Evolutionary conservation across 2,888 invertebrate genomes (phyloP), one percentile per base, ranked within the genome.

Genomic region (Pollenia labialis): DNA sequence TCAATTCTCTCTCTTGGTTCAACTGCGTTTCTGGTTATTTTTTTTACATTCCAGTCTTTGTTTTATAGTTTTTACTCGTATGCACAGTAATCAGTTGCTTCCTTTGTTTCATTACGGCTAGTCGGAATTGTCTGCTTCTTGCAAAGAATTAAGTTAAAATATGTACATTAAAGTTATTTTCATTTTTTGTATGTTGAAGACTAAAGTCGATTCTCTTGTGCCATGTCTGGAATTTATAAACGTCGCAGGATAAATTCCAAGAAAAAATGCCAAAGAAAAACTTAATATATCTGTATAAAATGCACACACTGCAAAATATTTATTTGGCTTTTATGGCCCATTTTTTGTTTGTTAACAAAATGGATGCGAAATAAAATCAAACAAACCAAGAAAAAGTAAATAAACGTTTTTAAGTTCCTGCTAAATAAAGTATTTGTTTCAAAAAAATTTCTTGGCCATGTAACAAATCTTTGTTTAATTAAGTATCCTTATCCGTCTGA

Each of bases 271-370:
- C 0, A n/a, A 71, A 40, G 46, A 60, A 58, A 48, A 48, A 79
- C n/a, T 42, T 69, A 62, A 76, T 82, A 82, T 71, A 82, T 82
- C 82, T 69, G 18, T 80, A 68, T 60, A 54, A 75, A 85, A 68
- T 74, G 84, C 84, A 85, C 54, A 68, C 60, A 74, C 62, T 85
- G 79, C 79, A 85, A 80, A 85, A 85, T 69, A 52, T 69, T 80
- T 85, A 54, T 54, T 64, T 79, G 71, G 72, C 58, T 79, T 79
- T 79, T 54, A 84, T 84, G 71, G 72, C 58, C 48, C 16, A 9
- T 48, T 72, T 40, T 66, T 68, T 68, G 14, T 48, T 48, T 58
- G 23, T 66, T 4, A 54, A n/a, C 48, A 42, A 54, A 72, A 18
- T 72, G 48, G n/a, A 50, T 60, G 60, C 48, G 18, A 69, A 79